Base-by-base conservation (phyloP, 2,797 vertebrate genomes). In the Gambusia yucatana region DNA sequence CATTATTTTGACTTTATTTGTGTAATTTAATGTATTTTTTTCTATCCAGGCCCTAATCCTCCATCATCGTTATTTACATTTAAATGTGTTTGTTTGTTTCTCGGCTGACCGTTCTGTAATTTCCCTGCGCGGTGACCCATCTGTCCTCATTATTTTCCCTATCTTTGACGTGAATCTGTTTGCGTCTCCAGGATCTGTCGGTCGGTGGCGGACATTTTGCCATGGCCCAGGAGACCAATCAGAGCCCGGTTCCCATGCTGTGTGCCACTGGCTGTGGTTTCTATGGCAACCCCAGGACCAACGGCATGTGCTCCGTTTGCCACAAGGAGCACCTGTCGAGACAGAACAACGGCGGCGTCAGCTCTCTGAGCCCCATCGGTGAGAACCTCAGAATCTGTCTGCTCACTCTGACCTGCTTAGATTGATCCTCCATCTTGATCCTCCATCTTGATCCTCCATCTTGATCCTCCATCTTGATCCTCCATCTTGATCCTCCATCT, bases 201-300 rank as follows among this genome's bases (percentile, higher is more conserved):
- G 76, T 67, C 79, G 84, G 82, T 41, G 76, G 82, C 79, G 90
- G 75, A 87, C 81, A 67, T 82, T 50, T 50, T 80, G 4, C 80
- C 43, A 97, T 97, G 97, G 97, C 97, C 84, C 97, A 97, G 94
- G 96, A 97, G 92, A 97, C 97, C 16, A 97, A 97, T 92, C 96
- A 97, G 82, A 97, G 96, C n/a, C 96, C 96, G 72, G 96, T 95
- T 89, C 97, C 97, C 74, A 96, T 96, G 93, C 93, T 96, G 82
- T 98, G 97, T 73, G 94, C 97, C 89, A 97, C 93, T 0, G 97
- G 97, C 90, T 98, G 97, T 50, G 97, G 97, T 77, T 98, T 98
- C 93, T 98, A 97, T 28, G 97, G 97, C 86, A 98, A 97, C 93
- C 97, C 97, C 48, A 95, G 97, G 70, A 97, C 97, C 89, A 97